These are phyloP conservation scores for Andrena flavipes DNA, from an alignment of 2,888 invertebrate species.

Conservation along the genomic window DNA sequence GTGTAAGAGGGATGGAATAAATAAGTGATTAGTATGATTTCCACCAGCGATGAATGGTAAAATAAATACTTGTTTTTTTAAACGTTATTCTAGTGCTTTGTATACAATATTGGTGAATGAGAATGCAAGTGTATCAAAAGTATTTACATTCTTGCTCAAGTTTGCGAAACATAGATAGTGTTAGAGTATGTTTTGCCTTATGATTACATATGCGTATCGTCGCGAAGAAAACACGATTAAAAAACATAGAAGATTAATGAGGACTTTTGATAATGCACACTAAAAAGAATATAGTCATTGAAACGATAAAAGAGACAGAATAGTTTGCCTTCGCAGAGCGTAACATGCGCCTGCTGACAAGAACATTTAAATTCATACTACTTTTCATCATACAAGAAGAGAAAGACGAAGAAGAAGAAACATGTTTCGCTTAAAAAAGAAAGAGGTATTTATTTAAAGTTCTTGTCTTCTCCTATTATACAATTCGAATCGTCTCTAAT, in stretches of 20 bases:
- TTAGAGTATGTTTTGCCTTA: neutral
- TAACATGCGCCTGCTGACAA: neutral
- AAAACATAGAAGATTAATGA: conserved; percentile 19
- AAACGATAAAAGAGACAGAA: conserved; percentile 22
- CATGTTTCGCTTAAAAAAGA: conserved; percentile 61
- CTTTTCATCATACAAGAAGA: neutral
- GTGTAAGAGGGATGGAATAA: conserved; percentile 22
- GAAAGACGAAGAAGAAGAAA: neutral
- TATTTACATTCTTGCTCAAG: neutral
- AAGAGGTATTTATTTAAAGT: conserved; percentile 51
- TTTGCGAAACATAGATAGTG: neutral
- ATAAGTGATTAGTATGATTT: conserved; percentile 6
- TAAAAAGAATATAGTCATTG: conserved; percentile 25
- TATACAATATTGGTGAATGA: neutral
- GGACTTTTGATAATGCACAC: conserved; percentile 31
- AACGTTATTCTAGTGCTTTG: neutral
- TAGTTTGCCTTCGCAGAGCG: neutral
- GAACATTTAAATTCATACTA: conserved; percentile 9
- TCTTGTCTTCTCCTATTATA: neutral
- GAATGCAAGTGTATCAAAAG: neutral
- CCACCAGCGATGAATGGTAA: neutral
- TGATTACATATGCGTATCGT: conserved; percentile 1
- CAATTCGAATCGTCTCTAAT: conserved; percentile 3
- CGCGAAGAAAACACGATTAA: conserved; percentile 13
- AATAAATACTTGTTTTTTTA: neutral